Base-by-base conservation (phyloP, 2,888 invertebrate genomes). In the Pocota personata region DNA sequence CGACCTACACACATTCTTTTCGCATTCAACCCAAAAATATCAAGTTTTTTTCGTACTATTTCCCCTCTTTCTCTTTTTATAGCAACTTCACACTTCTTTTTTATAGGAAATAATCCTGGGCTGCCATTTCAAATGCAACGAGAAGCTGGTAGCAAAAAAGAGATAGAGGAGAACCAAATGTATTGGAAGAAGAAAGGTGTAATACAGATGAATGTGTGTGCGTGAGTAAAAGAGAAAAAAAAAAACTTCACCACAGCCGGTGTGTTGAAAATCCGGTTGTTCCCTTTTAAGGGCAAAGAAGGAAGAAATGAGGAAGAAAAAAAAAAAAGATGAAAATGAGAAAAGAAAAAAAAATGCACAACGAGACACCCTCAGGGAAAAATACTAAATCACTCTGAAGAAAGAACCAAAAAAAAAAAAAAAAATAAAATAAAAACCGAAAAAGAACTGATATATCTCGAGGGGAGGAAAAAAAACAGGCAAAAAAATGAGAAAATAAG, bases 1-100 rank as follows among this genome's bases (percentile, higher is more conserved):
- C 77, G 60, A 78, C 77, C 69, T 78, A 78, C 78, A 78, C 78
- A 71, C 78, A 78, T 78, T 71, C 52, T 52, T 60, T 62, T 71
- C 60, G 40, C 55, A 71, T 55, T 78, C 78, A 62, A 69, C 60
- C 62, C 69, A 35, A 60, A 58, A 77, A 52, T 60, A 69, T 50
- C 21, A 40, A n/a, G 21, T 67, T 58, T 48, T 50, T 40, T 16
- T 69, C n/a, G 16, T 14, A 37, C 8, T 55, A n/a, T n/a, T 8
- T 37, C 27, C 27, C n/a, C 30, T 14, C 21, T n/a, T 14, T 16
- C 46, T 14, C 57, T 35, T 67, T 73, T 77, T 77, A 69, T 77
- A 32, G 67, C 14, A 69, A 69, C 40, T 52, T 58, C 14, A 43
- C 24, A 57, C 46, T 21, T 69, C 46, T n/a, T 52, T 27, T 62